Base-by-base conservation (phyloP, 2,113 vertebrate species). In the Anoura caudifer region DNA sequence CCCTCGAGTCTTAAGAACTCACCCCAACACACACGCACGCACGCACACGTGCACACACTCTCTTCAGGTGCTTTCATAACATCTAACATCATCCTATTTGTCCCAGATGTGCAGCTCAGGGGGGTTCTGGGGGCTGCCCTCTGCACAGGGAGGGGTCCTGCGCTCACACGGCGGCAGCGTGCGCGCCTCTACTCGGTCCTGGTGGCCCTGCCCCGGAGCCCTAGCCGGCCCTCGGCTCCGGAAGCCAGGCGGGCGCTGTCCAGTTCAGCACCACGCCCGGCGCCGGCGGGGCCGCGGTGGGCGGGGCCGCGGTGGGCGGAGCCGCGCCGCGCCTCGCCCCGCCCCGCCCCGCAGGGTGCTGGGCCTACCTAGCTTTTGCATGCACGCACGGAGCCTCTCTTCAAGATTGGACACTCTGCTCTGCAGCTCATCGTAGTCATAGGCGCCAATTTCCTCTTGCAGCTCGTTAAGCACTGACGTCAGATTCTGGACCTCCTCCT, bases 361-460 rank as follows among this genome's bases (percentile, higher is more conserved):
- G 98, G 98, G 99, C 99, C 99, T 99, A 99, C 99, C 99, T 99
- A 99, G 99, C 99, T 99, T 99, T 99, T 99, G 99, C 99, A 99
- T 99, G 99, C 99, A 99, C 98, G 99, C 99, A 98, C 99, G 99
- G 97, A 99, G 99, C 99, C 99, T 99, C 98, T 99, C 99, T 99
- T 99, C 99, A 98, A 99, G 99, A 99, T 99, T 99, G 99, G 99
- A 99, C 99, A 99, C 99, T 99, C 99, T 99, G 99, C 98, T 99
- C 99, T 99, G 99, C 91, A 99, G 99, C 98, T 99, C 99, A 98
- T 99, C 99, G 99, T 99, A 99, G 99, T 99, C 99, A 99, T 99
- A 99, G 99, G 99, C 99, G 98, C 99, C 99, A 99, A 99, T 99
- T 98, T 99, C 99, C 97, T 99, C 99, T 99, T 99, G 99, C 98